Base-by-base conservation (phyloP, 2,113 vertebrate genomes). In the Engystomops pustulosus region DNA sequence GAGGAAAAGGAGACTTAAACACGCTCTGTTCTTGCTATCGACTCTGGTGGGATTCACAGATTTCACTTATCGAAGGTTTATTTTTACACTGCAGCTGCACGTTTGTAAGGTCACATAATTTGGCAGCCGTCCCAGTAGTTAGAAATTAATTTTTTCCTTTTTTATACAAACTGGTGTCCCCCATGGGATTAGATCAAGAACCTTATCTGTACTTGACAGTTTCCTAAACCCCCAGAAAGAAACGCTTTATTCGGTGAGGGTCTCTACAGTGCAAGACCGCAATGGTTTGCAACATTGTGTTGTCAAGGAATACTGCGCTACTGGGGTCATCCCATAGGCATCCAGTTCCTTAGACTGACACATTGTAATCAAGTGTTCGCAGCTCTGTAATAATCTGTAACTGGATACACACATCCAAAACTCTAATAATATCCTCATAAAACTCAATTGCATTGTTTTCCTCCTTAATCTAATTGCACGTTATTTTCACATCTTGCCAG, bases 201-300 rank as follows among this genome's bases (percentile, higher is more conserved):
- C 88, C 92, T 94, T 94, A 94, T 94, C 93, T 94, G 90, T 93
- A 92, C 89, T 91, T 89, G 90, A 93, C 94, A 94, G 93, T 90
- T 93, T 94, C 93, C 93, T 93, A 93, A 93, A 89, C 89, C 91
- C 88, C 87, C 74, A 69, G 77, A 86, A 87, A 92, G 92, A 86
- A 90, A 90, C 91, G 89, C 89, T 88, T 89, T 92, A 90, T 93
- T 89, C 87, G 90, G 87, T 84, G 86, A 80, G 86, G 89, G 87
- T 89, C 85, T 89, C 79, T 78, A 81, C 0, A 3, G 85, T 45
- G 85, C 88, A 90, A 90, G 92, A 91, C 94, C 90, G 88, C 84
- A 69, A 67, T 60, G 87, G 89, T 89, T 91, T 85, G 83, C 83
- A 79, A 58, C 20, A 58, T 30, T 79, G 60, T 79, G 65, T 58